Evolutionary conservation across 2,888 invertebrate genomes (phyloP), one percentile per base, ranked within the genome.

Genomic region (Agrochola litura): DNA sequence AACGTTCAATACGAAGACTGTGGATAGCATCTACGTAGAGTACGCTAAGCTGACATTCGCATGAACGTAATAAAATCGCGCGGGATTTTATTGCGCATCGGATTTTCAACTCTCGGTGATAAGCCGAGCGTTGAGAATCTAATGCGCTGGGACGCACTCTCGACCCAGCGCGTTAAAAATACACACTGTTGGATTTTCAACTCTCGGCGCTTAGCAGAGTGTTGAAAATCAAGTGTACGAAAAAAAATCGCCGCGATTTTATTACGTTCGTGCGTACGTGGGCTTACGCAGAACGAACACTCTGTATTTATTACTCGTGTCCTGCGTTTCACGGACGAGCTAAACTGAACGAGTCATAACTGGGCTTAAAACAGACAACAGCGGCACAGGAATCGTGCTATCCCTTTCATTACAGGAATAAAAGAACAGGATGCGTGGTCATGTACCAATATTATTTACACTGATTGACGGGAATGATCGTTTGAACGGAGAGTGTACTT

Each of bases 401-500:
- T 82, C 83, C 70, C 73, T 79, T 66, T 79, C 61, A 9, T 41
- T n/a, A 9, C 14, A 16, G n/a, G n/a, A 63, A 66, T 58, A 67
- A 61, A n/a, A 49, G 46, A 73, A 66, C 49, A 68, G 74, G 68
- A 82, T 84, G 37, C 49, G 5, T 22, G 49, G 25, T 66, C 19
- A 66, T 78, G 65, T 58, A 30, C 37, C 63, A 72, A 71, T 74
- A 75, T n/a, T 63, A 74, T 80, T 80, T 46, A 72, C 81, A 72
- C 64, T 82, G 71, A 84, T 85, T 85, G 73, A 49, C 43, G 58
- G 49, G n/a, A 64, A 46, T 43, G 60, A 12, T 14, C 58, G 76
- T 82, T 84, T 76, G 64, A 82, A 79, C 6, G n/a, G 43, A 61
- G 22, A 85, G 82, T 74, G 0, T 4, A 76, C 73, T 84, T 72